Percentiles rank a stretch among this genome's conserved stretches.
Conservation (phyloP, 1,140 invertebrate species). For the Saccostrea echinata region DNA sequence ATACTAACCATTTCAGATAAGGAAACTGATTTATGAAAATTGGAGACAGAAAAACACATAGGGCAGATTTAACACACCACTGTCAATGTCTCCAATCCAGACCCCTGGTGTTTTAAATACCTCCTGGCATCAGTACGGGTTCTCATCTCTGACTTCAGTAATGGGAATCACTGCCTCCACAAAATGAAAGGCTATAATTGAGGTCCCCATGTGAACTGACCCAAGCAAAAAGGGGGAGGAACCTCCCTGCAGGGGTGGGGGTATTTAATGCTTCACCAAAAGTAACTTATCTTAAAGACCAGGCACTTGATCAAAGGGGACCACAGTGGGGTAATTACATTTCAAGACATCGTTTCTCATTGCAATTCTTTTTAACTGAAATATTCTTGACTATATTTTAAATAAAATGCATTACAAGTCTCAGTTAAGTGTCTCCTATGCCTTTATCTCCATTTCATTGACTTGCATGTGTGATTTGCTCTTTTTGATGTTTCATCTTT, state of each 20-base stretch:
- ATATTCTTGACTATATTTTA: neutral
- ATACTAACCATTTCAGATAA: neutral
- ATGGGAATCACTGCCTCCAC: neutral
- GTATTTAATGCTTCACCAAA: conserved; percentile 23
- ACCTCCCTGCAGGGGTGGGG: neutral
- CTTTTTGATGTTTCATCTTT: conserved; percentile 32
- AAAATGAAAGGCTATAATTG: conserved; percentile 21
- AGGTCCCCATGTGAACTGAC: conserved; percentile 32
- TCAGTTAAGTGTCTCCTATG: neutral
- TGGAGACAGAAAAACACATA: conserved; percentile 7
- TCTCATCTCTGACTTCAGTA: conserved; percentile 16
- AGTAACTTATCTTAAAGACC: neutral
- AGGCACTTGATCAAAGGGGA: neutral
- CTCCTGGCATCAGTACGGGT: neutral
- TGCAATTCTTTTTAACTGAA: neutral
- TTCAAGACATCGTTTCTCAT: neutral
- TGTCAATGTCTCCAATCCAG: conserved; percentile 2
- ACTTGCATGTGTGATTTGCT: conserved; percentile 6
- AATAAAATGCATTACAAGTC: neutral
- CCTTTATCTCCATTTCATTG: neutral
- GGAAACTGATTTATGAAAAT: conserved; percentile 7
- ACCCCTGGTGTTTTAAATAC: conserved; percentile 23
- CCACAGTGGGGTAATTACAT: conserved; percentile 1
- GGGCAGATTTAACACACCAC: neutral
- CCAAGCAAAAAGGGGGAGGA: neutral